phyloP scores from a whole-genome alignment of 2,797 vertebrate genomes.

The Loriculus beryllinus region DNA sequence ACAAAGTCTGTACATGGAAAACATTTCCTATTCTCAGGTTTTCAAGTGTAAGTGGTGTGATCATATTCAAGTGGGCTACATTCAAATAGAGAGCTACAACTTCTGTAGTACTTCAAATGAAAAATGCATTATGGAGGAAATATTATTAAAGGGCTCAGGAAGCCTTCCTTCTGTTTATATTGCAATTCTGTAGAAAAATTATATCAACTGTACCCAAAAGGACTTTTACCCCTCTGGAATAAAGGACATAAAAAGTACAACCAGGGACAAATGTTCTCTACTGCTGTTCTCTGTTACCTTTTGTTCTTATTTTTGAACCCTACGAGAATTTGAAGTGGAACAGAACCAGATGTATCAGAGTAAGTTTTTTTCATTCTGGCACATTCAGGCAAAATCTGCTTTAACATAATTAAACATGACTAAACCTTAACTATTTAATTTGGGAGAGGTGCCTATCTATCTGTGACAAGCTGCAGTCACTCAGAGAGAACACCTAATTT shows the following conservation, averaged over 20 bases:
- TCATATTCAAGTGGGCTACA: not conserved
- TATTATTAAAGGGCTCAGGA: not conserved
- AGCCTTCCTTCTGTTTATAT: not conserved
- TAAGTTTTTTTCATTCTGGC: not conserved
- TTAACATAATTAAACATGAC: slow-evolving; percentile 1
- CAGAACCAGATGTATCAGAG: not conserved
- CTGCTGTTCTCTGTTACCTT: not conserved
- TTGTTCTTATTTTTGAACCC: slow-evolving; percentile 4
- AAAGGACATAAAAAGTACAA: not conserved
- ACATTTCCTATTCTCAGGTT: not conserved
- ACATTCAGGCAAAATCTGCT: not conserved
- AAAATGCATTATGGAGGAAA: not conserved
- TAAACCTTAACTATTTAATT: not conserved
- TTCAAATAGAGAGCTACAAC: not conserved
- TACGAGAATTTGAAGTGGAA: slow-evolving; percentile 1
- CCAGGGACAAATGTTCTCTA: not conserved
- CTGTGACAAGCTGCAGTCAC: not conserved
- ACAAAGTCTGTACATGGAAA: not conserved
- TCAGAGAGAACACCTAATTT: not conserved
- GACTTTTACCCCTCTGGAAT: not conserved
- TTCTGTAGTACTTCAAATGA: not conserved
- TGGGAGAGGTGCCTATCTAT: slow-evolving; percentile 2
- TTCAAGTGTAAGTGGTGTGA: not conserved
- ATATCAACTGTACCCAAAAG: not conserved
- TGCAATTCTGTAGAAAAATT: not conserved